Evolutionary conservation across 2,888 invertebrate species (phyloP), one percentile per base, ranked within the genome.

Genomic region (Caenorhabditis zanzibari): DNA sequence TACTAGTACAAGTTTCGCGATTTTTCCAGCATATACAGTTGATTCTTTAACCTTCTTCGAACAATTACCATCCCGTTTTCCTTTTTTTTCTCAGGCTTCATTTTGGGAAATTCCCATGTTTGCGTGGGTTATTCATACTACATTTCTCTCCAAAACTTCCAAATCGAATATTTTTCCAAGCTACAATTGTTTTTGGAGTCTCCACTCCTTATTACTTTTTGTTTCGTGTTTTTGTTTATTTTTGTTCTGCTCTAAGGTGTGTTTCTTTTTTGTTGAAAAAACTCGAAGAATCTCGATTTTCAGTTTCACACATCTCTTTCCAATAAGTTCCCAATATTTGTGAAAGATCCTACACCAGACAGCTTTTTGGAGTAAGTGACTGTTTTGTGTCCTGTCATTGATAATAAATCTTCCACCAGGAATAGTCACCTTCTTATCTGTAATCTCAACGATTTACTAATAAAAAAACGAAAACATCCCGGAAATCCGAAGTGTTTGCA

Each of bases 41-140:
- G n/a, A n/a, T n/a, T n/a, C n/a, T n/a, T n/a, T n/a, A n/a, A n/a
- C 12, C 10, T 2, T 10, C 12, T 38, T 12, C 10, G 38, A 38
- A 38, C 6, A 12, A n/a, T 19, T n/a, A 49, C 5, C 1, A 47
- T 12, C 24, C 1, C 12, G 9, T 54, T 54, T 26, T 10, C 7
- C 24, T 0, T 54, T 26, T 14, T 26, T 7, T 14, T 14, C 22
- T 10, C 26, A 24, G 12, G 7, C 2, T 26, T 14, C 10, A 2
- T 26, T 10, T 26, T 2, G 22, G 5, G 19, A 9, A 26, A 22
- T 52, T 47, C 12, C 26, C 10, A 54, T 54, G 26, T 54, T 54
- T 54, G 63, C 63, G 44, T 61, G 61, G 44, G 63, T 47, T 63
- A 54, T 26, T 41, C 41, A 41, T 9, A 24, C 22, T 41, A 61